These are phyloP conservation scores for Archocentrus centrarchus DNA, from an alignment of 2,113 vertebrate genomes.

Conservation along the genomic window DNA sequence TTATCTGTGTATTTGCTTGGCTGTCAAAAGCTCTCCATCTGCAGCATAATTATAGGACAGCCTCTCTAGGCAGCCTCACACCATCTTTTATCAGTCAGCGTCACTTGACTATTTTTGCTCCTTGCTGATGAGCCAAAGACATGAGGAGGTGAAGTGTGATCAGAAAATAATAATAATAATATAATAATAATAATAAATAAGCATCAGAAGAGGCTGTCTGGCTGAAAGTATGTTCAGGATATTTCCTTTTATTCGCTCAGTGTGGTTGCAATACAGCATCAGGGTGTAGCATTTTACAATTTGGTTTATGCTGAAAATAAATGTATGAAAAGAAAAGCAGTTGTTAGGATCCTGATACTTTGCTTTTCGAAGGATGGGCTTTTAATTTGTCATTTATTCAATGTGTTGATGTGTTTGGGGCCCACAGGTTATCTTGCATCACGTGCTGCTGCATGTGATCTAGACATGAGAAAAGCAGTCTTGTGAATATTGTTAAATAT, in stretches of 20 bases:
- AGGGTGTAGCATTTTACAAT: not conserved
- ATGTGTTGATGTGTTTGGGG: not conserved
- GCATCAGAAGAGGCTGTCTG: not conserved
- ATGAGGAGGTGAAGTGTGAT: slow-evolving; percentile 26
- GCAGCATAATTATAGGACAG: slow-evolving; percentile 50
- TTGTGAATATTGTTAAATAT: not conserved
- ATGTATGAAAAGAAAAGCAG: not conserved
- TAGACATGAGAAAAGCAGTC: not conserved
- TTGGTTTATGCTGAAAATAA: not conserved
- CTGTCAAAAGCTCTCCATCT: slow-evolving; percentile 59
- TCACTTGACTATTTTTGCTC: slow-evolving; percentile 64
- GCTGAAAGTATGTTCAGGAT: not conserved
- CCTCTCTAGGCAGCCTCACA: slow-evolving; percentile 46
- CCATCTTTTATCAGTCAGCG: slow-evolving; percentile 56
- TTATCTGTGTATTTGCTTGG: slow-evolving; percentile 59
- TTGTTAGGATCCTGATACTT: not conserved
- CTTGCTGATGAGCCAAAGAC: slow-evolving; percentile 25
- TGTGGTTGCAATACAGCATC: not conserved
- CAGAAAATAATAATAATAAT: not conserved
- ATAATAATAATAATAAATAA: not conserved
- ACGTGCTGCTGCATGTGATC: not conserved
- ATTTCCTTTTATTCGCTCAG: not conserved
- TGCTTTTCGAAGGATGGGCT: too few relatives aligned
- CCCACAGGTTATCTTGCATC: not conserved
- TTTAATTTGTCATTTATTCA: not conserved